Conservation (phyloP, 2,797 vertebrate genomes). For the Naso thynnoides region DNA sequence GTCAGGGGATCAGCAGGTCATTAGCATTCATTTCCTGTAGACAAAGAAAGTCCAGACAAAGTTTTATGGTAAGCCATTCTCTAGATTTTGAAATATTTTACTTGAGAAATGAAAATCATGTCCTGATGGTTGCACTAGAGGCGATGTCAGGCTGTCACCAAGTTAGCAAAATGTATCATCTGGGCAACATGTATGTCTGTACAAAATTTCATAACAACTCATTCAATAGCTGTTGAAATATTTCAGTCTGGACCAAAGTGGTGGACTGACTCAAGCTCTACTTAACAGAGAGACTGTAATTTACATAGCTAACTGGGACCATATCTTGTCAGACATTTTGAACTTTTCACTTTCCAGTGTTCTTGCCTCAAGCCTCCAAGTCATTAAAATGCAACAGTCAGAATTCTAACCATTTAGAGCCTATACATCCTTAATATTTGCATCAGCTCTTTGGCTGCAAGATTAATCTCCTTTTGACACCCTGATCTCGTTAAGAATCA, state of each 20-base stretch:
- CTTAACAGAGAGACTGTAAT: neutral
- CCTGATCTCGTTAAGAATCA: no score
- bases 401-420: constrained; percentile 11
- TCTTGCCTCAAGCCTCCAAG: constrained; percentile 19
- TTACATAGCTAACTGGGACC: constrained; percentile 3
- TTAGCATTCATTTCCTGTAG: neutral
- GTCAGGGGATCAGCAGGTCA: neutral
- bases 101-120: no score
- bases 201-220: neutral
- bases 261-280: neutral
- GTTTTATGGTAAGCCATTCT: no score
- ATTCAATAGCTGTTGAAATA: neutral
- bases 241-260: constrained; percentile 11
- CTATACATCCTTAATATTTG: constrained; percentile 15
- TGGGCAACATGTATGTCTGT: neutral
- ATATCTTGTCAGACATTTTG: constrained; percentile 9
- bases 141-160: no score
- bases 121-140: no score
- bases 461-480: constrained; percentile 36
- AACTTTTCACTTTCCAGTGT: constrained; percentile 7
- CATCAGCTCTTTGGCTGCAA: constrained; percentile 10
- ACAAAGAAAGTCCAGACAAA: no score
- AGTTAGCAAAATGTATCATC: neutral
- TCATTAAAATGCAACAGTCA: constrained; percentile 33
- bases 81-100: no score